These are phyloP conservation scores for Lates japonicus DNA, from an alignment of 2,797 vertebrate species.

Conservation along the genomic window DNA sequence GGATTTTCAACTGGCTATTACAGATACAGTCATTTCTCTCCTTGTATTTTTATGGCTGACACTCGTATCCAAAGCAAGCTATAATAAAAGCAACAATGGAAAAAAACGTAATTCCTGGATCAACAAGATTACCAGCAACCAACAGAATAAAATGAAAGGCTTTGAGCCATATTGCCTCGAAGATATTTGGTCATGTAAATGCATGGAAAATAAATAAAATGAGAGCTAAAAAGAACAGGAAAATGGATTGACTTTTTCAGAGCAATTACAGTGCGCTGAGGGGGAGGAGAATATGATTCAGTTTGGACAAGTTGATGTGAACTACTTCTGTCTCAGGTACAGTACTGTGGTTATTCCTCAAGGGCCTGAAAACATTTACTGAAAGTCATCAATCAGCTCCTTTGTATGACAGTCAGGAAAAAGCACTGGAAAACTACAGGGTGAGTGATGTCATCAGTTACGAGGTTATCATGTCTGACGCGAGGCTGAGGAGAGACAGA, in stretches of 20 bases:
- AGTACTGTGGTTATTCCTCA: constrained; percentile 1
- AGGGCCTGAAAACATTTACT: constrained; percentile 9
- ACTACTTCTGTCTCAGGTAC: constrained; percentile 36
- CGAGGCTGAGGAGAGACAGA: constrained; percentile 48
- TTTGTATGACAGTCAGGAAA: neutral
- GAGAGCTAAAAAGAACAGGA: constrained; percentile 32
- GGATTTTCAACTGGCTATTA: constrained; percentile 41
- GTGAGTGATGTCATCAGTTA: constrained; percentile 27
- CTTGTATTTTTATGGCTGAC: constrained; percentile 38
- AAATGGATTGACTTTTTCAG: constrained; percentile 40
- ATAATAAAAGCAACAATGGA: constrained; percentile 63
- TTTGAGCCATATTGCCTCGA: constrained; percentile 39
- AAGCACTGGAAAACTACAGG: constrained; percentile 23
- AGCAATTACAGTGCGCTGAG: constrained; percentile 25
- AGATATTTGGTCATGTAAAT: constrained; percentile 50
- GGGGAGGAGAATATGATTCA: constrained; percentile 14
- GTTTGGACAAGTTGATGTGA: constrained; percentile 26
- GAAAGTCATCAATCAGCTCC: constrained; percentile 46
- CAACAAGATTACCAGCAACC: constrained; percentile 53
- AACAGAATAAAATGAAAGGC: constrained; percentile 47
- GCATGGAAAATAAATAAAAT: constrained; percentile 52
- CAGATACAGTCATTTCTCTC: constrained; percentile 23
- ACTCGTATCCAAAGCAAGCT: constrained; percentile 51
- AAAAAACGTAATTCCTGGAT: constrained; percentile 59
- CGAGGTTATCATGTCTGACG: constrained; percentile 32